A percentile compares a stretch with the other conserved stretches of the same genome.
Conservation (phyloP, 1,140 invertebrate species). For the Asbolus verrucosus region DNA sequence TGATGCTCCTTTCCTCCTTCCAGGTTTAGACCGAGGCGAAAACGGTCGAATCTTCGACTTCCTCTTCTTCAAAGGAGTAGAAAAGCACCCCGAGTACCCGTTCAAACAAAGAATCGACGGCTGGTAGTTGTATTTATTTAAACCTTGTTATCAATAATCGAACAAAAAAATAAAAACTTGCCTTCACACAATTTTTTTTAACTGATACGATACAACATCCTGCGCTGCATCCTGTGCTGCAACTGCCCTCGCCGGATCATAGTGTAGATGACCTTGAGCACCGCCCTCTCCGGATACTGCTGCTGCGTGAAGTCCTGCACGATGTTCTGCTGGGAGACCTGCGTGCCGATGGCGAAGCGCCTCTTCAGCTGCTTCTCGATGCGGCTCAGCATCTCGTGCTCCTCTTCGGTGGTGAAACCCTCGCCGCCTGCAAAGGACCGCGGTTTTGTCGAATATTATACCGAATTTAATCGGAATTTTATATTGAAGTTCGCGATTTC, state of each 20-base stretch:
- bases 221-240: constrained; percentile 95
- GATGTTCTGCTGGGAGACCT: constrained; percentile 95
- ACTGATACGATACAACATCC: constrained; percentile 94
- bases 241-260: constrained; percentile 96
- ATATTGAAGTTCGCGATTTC: not conserved
- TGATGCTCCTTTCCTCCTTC: too few relatives aligned
- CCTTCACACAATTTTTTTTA: constrained; percentile 11
- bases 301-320: constrained; percentile 94
- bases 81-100: constrained; percentile 71
- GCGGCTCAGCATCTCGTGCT: constrained; percentile 87
- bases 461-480: too few relatives aligned
- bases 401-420: constrained; percentile 96
- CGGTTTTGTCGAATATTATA: too few relatives aligned
- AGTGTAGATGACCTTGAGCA: constrained; percentile 91
- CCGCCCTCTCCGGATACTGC: constrained; percentile 90
- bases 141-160: constrained; percentile 10
- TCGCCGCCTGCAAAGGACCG: constrained; percentile 81
- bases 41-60: constrained; percentile 72
- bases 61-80: constrained; percentile 70
- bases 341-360: constrained; percentile 94
- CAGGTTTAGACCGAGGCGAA: too few relatives aligned
- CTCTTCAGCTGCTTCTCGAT: constrained; percentile 97
- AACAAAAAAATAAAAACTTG: constrained; percentile 7
- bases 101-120: constrained; percentile 59
- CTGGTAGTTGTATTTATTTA: constrained; percentile 8